Evolutionary conservation across 2,113 vertebrate species (phyloP).

Genomic region (Eretmochelys imbricata): DNA sequence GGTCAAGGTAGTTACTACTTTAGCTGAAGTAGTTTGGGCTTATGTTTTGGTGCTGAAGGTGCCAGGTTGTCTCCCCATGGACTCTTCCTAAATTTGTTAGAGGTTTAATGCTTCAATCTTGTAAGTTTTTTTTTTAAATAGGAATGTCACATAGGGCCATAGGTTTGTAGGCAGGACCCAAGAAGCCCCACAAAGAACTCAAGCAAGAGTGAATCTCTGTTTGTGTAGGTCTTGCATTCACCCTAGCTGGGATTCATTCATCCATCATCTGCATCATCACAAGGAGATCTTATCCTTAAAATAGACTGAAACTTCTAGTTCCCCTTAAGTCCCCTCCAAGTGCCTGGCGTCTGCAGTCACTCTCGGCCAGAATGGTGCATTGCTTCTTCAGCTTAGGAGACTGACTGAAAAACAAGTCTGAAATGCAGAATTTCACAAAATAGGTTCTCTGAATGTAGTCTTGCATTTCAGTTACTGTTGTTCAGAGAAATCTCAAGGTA

Average conservation of each 20-base stretch:
- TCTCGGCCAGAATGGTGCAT: neutral
- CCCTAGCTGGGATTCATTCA: neutral
- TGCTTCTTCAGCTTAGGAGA: conserved; percentile 21
- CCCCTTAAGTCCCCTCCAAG: neutral
- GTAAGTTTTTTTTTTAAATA: neutral
- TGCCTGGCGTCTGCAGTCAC: neutral
- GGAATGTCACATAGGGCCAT: neutral
- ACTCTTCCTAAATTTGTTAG: neutral
- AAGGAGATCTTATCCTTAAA: neutral
- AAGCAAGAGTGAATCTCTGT: neutral
- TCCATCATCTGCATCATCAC: neutral
- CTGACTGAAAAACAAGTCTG: neutral
- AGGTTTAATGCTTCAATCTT: neutral
- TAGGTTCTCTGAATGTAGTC: conserved; percentile 24
- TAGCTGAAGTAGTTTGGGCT: neutral
- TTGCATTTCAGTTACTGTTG: conserved; percentile 27
- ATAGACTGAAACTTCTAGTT: neutral
- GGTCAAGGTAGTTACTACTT: neutral
- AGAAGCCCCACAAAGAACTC: neutral
- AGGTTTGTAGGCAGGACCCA: neutral
- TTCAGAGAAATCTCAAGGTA: conserved; percentile 24
- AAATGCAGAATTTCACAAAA: conserved; percentile 41
- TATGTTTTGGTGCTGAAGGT: neutral
- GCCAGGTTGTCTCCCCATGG: neutral
- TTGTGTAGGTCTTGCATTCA: neutral